Conservation (phyloP, 2,797 vertebrate species). For the Manis crassicaudata region DNA sequence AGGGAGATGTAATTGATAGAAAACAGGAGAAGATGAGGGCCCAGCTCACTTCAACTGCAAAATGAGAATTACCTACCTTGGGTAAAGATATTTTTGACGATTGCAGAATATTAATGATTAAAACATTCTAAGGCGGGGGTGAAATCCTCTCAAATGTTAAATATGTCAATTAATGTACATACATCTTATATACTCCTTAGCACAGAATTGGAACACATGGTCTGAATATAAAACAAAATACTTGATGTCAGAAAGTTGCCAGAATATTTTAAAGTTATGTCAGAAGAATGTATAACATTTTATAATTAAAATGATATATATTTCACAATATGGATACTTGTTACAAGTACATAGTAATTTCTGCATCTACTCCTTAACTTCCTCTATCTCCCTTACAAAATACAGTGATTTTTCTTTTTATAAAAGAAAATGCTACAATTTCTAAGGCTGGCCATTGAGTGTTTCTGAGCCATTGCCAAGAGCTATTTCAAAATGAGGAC, state of each 20-base stretch:
- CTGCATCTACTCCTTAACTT: slow-evolving; percentile 48
- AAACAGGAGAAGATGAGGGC: background rate
- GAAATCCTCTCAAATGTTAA: background rate
- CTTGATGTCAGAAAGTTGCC: background rate
- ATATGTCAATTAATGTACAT: background rate
- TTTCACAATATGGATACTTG: slow-evolving; percentile 1
- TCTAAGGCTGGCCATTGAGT: slow-evolving; percentile 74
- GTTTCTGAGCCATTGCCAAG: slow-evolving; percentile 71
- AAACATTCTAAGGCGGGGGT: background rate
- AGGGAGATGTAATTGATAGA: slow-evolving; percentile 49
- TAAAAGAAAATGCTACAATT: slow-evolving; percentile 69
- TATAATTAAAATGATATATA: slow-evolving; percentile 1
- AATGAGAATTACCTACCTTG: background rate
- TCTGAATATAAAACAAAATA: slow-evolving; percentile 26
- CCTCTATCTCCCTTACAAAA: slow-evolving; percentile 52
- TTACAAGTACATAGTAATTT: slow-evolving; percentile 44
- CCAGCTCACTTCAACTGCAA: background rate
- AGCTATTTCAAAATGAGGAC: slow-evolving; percentile 75
- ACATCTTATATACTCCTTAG: background rate
- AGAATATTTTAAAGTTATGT: background rate
- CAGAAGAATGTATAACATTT: background rate
- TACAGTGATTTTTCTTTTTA: slow-evolving; percentile 63
- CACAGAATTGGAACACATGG: background rate
- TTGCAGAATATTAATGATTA: background rate
- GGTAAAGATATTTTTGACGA: slow-evolving; percentile 4